Evolutionary conservation across 2,888 invertebrate species (phyloP), one percentile per base, ranked within the genome.

Genomic region (Harpagoxenus sublaevis): DNA sequence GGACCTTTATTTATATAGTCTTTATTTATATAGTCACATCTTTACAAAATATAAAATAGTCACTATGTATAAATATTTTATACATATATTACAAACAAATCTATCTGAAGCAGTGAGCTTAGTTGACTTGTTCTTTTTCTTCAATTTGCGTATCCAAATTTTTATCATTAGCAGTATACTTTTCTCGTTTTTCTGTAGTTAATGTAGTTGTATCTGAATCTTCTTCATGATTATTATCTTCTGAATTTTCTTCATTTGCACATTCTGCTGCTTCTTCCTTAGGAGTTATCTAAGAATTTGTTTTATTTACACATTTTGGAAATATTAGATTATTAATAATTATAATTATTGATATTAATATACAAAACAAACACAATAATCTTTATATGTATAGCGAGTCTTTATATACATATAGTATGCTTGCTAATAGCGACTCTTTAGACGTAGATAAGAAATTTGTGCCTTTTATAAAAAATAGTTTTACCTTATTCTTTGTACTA

Each of bases 401-500:
- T 70, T n/a, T 53, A 10, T 12, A 31, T 31, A 31, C 31, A 31
- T 31, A 3, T 31, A 31, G 3, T 0, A 39, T 12, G 10, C 23
- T 10, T 18, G 8, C 0, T 23, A 35, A 35, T 10, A 55, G 9
- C 5, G 10, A 31, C 6, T 53, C 1, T 8, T 1, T 39, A 39
- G 23, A 23, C 0, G 3, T 10, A 15, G 0, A 15, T 48, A 48
- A 15, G 5, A 10, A 42, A 39, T 45, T 68, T 35, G 23, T 0
- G 2, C 0, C 15, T 51, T 23, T 42, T 12, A 31, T 53, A 57
- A 48, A 18, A 18, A 60, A 71, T 62, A 55, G 4, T 68, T 4
- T 70, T 57, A 81, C 79, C 73, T 81, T 83, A 48, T 39, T 83
- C 48, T 90, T 89, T 28, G 87, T 92, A 62, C 89, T 77, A 78